Conservation (phyloP, 2,113 vertebrate genomes). For the Apteryx mantelli region DNA sequence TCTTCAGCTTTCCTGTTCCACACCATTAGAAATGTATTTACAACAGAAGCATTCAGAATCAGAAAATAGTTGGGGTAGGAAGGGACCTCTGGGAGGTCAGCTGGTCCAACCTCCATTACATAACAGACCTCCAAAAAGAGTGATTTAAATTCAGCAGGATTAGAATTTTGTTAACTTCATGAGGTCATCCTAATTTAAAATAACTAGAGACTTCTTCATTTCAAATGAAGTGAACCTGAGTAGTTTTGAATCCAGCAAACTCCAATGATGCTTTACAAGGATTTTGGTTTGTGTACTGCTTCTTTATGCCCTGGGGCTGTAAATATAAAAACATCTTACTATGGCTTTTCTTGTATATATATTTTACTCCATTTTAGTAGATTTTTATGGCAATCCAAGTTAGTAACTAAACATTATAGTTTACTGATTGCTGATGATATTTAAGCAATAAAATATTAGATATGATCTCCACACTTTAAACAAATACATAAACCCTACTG, state of each 20-base stretch:
- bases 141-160: not conserved
- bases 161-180: not conserved
- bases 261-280: not conserved
- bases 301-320: not conserved
- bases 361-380: not conserved
- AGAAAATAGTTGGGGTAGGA: too few relatives aligned
- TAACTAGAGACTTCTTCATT: not conserved
- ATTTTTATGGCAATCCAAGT: not conserved
- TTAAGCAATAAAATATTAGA: not conserved
- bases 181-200: not conserved
- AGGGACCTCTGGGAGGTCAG: too few relatives aligned
- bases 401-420: not conserved
- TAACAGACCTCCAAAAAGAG: not conserved
- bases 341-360: rapidly evolving
- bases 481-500: not conserved
- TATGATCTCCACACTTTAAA: not conserved
- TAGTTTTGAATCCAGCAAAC: not conserved
- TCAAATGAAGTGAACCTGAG: not conserved
- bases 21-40: not conserved
- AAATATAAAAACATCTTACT: not conserved
- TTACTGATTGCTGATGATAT: not conserved
- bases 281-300: not conserved
- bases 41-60: not conserved
- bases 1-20: not conserved
- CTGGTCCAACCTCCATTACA: not conserved